These are phyloP conservation scores for Rhinatrema bivittatum DNA, from an alignment of 2,797 vertebrate species.

Conservation along the genomic window DNA sequence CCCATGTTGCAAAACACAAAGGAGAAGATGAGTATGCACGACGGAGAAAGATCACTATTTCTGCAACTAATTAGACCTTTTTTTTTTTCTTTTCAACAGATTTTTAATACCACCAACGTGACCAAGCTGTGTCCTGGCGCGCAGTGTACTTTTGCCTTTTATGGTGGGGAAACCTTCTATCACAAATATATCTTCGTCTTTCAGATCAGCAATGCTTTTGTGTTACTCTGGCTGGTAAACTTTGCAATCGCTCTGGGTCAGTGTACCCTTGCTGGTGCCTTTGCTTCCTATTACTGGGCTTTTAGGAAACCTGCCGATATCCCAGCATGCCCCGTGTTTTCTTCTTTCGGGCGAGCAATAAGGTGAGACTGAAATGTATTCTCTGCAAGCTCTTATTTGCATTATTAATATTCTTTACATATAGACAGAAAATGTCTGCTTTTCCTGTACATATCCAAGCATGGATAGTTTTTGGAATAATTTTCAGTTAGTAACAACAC, in stretches of 20 bases:
- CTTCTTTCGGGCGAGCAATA: slow-evolving; percentile 83
- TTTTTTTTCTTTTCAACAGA: slow-evolving; percentile 55
- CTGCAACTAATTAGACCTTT: too few relatives aligned
- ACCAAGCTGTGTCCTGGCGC: slow-evolving; percentile 73
- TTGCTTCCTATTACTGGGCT: slow-evolving; percentile 94
- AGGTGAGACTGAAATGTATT: slow-evolving; percentile 53
- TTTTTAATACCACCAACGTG: slow-evolving; percentile 73
- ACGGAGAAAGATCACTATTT: too few relatives aligned
- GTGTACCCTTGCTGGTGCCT: slow-evolving; percentile 92
- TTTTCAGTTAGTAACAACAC: too few relatives aligned
- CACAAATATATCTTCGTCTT: slow-evolving; percentile 79
- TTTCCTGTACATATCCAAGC: too few relatives aligned
- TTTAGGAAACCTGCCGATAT: slow-evolving; percentile 84
- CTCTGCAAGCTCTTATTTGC: not conserved
- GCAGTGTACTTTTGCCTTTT: slow-evolving; percentile 86
- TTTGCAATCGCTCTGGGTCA: slow-evolving; percentile 88
- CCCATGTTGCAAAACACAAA: too few relatives aligned
- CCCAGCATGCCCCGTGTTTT: slow-evolving; percentile 75
- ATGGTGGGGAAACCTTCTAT: slow-evolving; percentile 81
- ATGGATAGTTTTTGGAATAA: too few relatives aligned
- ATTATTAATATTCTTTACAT: too few relatives aligned
- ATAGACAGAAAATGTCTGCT: too few relatives aligned
- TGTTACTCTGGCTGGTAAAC: slow-evolving; percentile 93
- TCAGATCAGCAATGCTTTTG: slow-evolving; percentile 83
- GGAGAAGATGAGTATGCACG: too few relatives aligned